Evolutionary conservation across 2,797 vertebrate genomes (phyloP), one percentile per base, ranked within the genome.

Genomic region (Luscinia luscinia): DNA sequence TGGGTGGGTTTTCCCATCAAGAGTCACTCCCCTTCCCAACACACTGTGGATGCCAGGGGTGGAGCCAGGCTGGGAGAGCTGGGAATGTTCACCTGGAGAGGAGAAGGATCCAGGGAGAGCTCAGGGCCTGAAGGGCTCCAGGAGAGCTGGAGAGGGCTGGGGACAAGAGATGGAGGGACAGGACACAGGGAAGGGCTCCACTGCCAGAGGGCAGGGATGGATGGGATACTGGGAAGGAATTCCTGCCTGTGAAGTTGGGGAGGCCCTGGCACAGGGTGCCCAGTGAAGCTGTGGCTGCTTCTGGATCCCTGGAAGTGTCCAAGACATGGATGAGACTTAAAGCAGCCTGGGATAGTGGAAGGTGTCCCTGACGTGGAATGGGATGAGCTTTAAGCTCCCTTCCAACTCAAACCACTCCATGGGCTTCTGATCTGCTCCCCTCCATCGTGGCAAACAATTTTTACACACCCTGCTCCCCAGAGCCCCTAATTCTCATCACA

Each of bases 381-480:
- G 12, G 38, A 51, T 20, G 48, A 23, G 5, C 12, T 75, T 32
- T 17, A 10, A 43, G 22, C 9, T 20, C 41, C 27, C 19, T 55
- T 27, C 48, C 36, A 43, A 5, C 49, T 55, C 63, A 43, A 63
- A 20, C 22, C 63, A 41, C 11, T 9, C 49, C 41, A 7, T 0
- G 12, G 9, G 0, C 61, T 55, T 12, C 5, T 12, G 27, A 38
- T 5, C 57, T 52, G 30, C 27, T 61, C 15, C 40, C 4, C 27
- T 43, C 12, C 0, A 0, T 5, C 40, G 6, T 0, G 7, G 11
- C 54, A 57, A 49, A 15, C 46, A 27, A 28, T 43, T n/a, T 0
- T 11, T 0, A 6, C 30, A 12, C 22, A 5, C 28, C 21, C 38
- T 30, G 11, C 6, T 69, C n/a, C 40, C 22, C n/a, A 51, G 12